Evolutionary conservation across 1,140 invertebrate species (phyloP).

Genomic region (Plutomurus gul): DNA sequence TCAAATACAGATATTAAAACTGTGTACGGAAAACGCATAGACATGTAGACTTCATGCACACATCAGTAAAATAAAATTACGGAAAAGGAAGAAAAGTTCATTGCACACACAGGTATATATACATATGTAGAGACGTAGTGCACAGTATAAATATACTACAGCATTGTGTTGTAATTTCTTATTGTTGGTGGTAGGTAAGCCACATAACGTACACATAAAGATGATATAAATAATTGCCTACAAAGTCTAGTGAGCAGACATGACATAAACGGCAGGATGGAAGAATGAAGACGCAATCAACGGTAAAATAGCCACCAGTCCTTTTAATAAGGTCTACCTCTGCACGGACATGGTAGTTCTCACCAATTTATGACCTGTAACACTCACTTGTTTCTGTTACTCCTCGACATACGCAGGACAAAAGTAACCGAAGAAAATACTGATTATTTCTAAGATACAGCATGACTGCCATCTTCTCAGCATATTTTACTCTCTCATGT

Average conservation of each 20-base stretch:
- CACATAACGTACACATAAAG: not conserved
- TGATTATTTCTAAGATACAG: too few relatives aligned
- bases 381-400: not conserved
- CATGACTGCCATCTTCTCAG: too few relatives aligned
- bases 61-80: not conserved
- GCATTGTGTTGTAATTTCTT: not conserved
- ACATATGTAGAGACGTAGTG: too few relatives aligned
- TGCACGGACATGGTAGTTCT: constrained; percentile 9
- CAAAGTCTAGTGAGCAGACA: constrained; percentile 18
- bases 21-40: too few relatives aligned
- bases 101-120: too few relatives aligned
- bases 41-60: too few relatives aligned
- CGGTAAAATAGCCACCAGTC: constrained; percentile 13
- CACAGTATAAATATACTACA: too few relatives aligned
- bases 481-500: too few relatives aligned
- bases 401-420: not conserved
- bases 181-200: too few relatives aligned
- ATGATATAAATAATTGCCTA: constrained; percentile 14
- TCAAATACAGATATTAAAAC: too few relatives aligned
- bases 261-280: constrained; percentile 28
- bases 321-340: not conserved
- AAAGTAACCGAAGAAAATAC: too few relatives aligned
- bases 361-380: constrained; percentile 20
- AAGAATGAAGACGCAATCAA: constrained; percentile 12
- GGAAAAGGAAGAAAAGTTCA: constrained; percentile 27